Evolutionary conservation across 2,113 vertebrate genomes (phyloP).

Genomic region (Paracanthobrama guichenoti): DNA sequence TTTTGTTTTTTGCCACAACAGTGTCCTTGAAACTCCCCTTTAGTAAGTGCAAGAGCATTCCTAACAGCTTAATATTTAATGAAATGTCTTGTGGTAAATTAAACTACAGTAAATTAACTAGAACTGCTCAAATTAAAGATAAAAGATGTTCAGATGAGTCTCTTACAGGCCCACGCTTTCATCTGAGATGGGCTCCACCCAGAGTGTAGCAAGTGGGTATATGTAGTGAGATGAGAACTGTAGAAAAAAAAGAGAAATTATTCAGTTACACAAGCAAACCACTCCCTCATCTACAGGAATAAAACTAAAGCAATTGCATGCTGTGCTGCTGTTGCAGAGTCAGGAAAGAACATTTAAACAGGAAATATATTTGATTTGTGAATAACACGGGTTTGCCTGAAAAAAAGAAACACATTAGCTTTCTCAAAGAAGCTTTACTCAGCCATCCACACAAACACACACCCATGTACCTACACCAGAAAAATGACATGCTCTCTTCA

Average conservation of each 20-base stretch:
- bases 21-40: background rate
- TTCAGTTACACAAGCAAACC: conserved; percentile 22
- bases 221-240: conserved; percentile 93
- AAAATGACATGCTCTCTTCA: background rate
- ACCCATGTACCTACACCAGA: background rate
- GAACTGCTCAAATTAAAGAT: background rate
- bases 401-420: background rate
- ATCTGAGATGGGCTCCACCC: conserved; percentile 91
- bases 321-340: background rate
- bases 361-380: background rate
- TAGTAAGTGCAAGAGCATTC: background rate
- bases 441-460: background rate
- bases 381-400: background rate
- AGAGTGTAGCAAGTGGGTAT: conserved; percentile 88
- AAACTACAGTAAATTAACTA: background rate
- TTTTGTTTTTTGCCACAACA: background rate
- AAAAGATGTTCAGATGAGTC: background rate
- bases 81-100: background rate
- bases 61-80: background rate
- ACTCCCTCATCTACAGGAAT: background rate
- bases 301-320: background rate
- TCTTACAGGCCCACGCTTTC: conserved; percentile 86
- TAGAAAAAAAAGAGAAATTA: conserved; percentile 50
- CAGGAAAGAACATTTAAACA: background rate
- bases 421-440: background rate